Percentiles rank a stretch among this genome's conserved stretches.
Conservation (phyloP, 2,797 vertebrate genomes). For the Aeoliscus strigatus region DNA sequence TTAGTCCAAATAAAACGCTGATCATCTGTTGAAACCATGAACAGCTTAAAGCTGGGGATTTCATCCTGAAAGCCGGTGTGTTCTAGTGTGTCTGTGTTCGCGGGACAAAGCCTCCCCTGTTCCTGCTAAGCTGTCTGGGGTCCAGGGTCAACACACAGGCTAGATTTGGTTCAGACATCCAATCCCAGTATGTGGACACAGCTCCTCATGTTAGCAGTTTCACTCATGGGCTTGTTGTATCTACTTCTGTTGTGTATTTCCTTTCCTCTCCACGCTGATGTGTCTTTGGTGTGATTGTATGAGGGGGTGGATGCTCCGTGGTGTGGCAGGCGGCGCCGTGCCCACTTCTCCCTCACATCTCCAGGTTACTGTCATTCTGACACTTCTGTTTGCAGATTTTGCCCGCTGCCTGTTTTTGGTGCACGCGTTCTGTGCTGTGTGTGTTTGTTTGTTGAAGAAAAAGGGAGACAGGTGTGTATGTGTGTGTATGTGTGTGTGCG, state of each 20-base stretch:
- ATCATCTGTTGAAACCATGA: too few species aligned
- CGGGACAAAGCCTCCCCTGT: slow-evolving; percentile 64
- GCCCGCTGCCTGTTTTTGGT: slow-evolving; percentile 23
- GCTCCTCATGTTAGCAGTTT: not conserved
- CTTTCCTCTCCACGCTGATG: slow-evolving; percentile 15
- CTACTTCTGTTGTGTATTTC: not conserved
- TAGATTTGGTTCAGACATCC: slow-evolving; percentile 19
- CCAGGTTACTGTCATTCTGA: slow-evolving; percentile 67
- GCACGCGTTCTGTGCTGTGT: slow-evolving; percentile 23
- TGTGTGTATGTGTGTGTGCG: slow-evolving; percentile 1
- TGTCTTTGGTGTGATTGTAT: slow-evolving; percentile 41
- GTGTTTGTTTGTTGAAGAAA: slow-evolving; percentile 1
- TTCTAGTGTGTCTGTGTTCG: slow-evolving; percentile 15
- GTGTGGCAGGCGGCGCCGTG: slow-evolving; percentile 51
- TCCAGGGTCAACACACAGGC: slow-evolving; percentile 44
- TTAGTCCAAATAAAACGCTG: too few species aligned
- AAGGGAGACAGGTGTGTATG: slow-evolving; percentile 5
- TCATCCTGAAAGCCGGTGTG: slow-evolving; percentile 8
- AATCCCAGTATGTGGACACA: too few species aligned
- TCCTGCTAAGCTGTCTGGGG: slow-evolving; percentile 44
- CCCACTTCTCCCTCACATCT: slow-evolving; percentile 43
- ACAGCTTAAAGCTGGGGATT: not conserved
- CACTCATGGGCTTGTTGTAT: not conserved
- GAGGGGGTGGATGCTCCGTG: slow-evolving; percentile 51
- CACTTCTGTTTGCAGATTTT: slow-evolving; percentile 46